Evolutionary conservation across 2,888 invertebrate species (phyloP), one percentile per base, ranked within the genome.

Genomic region (Phragmatobia fuliginosa): DNA sequence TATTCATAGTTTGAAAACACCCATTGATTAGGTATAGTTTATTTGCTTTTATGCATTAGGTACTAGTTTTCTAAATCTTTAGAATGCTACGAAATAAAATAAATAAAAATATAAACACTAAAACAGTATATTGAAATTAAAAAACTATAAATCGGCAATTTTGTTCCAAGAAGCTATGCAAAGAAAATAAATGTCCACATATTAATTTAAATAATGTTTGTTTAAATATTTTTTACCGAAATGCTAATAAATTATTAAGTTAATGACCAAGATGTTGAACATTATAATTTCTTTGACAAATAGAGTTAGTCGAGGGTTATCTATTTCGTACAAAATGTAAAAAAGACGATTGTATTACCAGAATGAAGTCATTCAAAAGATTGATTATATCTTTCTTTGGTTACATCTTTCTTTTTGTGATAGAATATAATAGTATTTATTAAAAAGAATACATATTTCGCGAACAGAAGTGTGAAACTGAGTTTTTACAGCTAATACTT

Each of bases 181-280:
- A 56, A 28, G 5, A 28, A 25, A 56, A 56, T 14, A 28, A 11
- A 56, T 28, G 52, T 28, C 14, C 52, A 56, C 52, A 56, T 28
- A 56, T 56, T 28, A 56, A 56, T 56, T 56, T 56, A 28, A 56
- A 28, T 25, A 52, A 52, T 52, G 52, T 52, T 52, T 52, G 25
- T 52, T 52, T 49, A 11, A 49, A 49, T 49, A 1, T 49, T 25
- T 11, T 11, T 25, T 56, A 14, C 52, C 5, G 52, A 28, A 56
- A 56, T 28, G 1, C 28, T 56, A 28, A 56, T 56, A 28, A 56
- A 28, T 56, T 28, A 56, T 4, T 28, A 25, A 56, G 52, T 28
- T 3, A 28, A 56, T 56, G 52, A 5, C 1, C 16, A 16, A 28
- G 0, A 56, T 28, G 52, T 56, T 56, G 14, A 56, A 56, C 52